phyloP scores from a whole-genome alignment of 2,113 vertebrate species.

The Synchiropus splendidus region DNA sequence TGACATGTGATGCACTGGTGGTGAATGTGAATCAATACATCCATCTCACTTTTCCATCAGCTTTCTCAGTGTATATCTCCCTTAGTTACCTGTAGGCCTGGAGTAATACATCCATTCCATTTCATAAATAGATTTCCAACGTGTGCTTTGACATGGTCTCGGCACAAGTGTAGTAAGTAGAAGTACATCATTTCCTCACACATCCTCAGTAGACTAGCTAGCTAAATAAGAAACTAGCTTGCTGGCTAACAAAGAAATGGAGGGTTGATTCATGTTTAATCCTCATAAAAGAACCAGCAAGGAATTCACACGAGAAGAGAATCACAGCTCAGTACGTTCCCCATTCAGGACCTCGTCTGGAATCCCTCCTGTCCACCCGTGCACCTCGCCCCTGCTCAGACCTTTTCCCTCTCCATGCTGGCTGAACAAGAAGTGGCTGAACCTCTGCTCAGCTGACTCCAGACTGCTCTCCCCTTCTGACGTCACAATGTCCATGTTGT shows the following conservation, averaged over 20 bases:
- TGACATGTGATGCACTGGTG: no score
- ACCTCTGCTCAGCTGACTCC: constrained; percentile 56
- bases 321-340: constrained; percentile 45
- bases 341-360: constrained; percentile 38
- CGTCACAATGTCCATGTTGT: constrained; percentile 5
- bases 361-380: constrained; percentile 22
- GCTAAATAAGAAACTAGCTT: not conserved
- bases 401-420: constrained; percentile 16
- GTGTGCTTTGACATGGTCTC: no score
- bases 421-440: constrained; percentile 51
- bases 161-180: no score
- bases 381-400: constrained; percentile 21
- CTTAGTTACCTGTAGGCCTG: no score
- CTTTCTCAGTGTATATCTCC: no score
- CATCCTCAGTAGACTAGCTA: not conserved
- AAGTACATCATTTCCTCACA: not conserved
- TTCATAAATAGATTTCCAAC: no score
- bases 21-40: no score
- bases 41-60: no score
- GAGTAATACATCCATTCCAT: no score
- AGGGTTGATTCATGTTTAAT: not conserved
- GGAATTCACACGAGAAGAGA: no score
- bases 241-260: not conserved
- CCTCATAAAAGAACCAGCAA: not conserved
- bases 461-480: constrained; percentile 22